Conservation (phyloP, 1,140 invertebrate genomes). For the Dryas iulia region DNA sequence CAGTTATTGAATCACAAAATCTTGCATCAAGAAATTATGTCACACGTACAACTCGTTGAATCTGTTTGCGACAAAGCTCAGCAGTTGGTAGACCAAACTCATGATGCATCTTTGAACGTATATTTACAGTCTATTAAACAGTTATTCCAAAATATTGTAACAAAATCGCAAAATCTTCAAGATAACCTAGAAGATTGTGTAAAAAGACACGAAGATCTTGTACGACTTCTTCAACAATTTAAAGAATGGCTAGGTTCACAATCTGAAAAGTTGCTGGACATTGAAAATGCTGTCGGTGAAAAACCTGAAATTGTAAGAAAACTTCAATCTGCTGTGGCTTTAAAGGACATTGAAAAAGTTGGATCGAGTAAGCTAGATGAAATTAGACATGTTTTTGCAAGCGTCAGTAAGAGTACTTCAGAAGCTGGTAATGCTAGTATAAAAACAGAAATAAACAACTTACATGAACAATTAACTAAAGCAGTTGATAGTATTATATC, state of each 20-base stretch:
- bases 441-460: constrained; percentile 86
- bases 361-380: constrained; percentile 87
- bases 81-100: constrained; percentile 92
- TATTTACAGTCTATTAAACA: constrained; percentile 94
- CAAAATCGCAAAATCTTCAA: constrained; percentile 92
- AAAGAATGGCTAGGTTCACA: constrained; percentile 90
- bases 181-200: constrained; percentile 93
- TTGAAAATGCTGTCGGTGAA: constrained; percentile 90
- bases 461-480: constrained; percentile 84
- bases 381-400: constrained; percentile 84
- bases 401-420: constrained; percentile 91
- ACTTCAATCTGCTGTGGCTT: constrained; percentile 84
- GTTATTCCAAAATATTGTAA: constrained; percentile 92
- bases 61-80: constrained; percentile 95
- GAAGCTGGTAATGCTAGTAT: constrained; percentile 87
- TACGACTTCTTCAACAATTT: constrained; percentile 86
- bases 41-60: constrained; percentile 93
- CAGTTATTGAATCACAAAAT: constrained; percentile 97
- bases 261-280: constrained; percentile 87
- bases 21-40: constrained; percentile 96
- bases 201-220: constrained; percentile 90
- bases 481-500: constrained; percentile 84
- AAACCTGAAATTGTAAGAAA: constrained; percentile 89
- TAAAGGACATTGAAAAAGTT: constrained; percentile 86
- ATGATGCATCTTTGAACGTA: constrained; percentile 91